A percentile compares a stretch with the other conserved stretches of the same genome.
Evolutionary conservation across 2,888 invertebrate species (phyloP).

Genomic region (Hedychridium roseum): DNA sequence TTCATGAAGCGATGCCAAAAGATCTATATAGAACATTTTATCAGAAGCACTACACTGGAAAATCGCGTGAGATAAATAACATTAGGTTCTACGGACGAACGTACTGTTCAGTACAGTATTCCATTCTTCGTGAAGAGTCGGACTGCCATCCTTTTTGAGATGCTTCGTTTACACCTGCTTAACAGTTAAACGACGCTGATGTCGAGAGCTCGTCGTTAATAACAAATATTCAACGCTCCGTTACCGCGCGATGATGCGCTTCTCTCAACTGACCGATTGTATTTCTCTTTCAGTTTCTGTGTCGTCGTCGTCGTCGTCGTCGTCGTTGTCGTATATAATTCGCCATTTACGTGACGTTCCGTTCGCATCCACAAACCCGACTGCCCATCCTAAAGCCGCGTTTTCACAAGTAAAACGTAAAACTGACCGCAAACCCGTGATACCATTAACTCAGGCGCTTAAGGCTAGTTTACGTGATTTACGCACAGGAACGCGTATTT

Average conservation of each 20-base stretch:
- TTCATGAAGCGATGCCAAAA: no score
- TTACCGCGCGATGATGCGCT: slow-evolving; percentile 28
- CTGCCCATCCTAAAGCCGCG: slow-evolving; percentile 16
- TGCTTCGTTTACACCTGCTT: slow-evolving; percentile 37
- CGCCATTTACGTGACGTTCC: slow-evolving; percentile 52
- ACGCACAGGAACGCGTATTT: no score
- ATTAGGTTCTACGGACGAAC: slow-evolving; percentile 19
- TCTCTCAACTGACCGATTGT: slow-evolving; percentile 31
- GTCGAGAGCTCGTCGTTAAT: slow-evolving; percentile 22
- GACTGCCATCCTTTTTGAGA: slow-evolving; percentile 53
- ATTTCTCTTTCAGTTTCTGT: slow-evolving; percentile 38
- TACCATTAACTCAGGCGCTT: no score
- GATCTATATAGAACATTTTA: no score
- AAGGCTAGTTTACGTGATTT: no score
- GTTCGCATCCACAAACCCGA: slow-evolving; percentile 26
- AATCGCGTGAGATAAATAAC: no score
- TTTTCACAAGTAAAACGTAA: no score
- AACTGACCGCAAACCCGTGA: no score
- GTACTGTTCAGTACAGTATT: slow-evolving; percentile 56
- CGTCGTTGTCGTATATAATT: slow-evolving; percentile 45
- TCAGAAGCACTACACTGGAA: no score
- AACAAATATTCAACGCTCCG: slow-evolving; percentile 16
- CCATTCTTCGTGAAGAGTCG: slow-evolving; percentile 58
- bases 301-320: no score
- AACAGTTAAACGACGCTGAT: slow-evolving; percentile 29